Evolutionary conservation across 2,797 vertebrate genomes (phyloP).

Genomic region (Lophotriccus pileatus): DNA sequence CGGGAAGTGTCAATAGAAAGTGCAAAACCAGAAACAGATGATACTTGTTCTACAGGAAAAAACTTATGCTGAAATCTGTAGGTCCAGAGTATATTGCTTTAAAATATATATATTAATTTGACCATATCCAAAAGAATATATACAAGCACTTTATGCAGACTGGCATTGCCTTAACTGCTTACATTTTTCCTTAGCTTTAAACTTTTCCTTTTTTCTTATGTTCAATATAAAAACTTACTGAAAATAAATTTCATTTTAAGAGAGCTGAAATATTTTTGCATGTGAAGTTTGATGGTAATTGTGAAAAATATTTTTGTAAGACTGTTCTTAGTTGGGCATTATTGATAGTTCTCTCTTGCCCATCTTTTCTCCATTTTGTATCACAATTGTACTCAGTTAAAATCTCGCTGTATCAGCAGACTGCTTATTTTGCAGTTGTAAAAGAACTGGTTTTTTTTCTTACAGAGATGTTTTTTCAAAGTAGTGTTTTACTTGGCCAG

Average conservation of each 20-base stretch:
- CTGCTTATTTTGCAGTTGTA: neutral
- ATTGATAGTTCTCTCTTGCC: neutral
- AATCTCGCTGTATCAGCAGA: neutral
- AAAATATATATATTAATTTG: neutral
- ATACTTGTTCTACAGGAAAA: neutral
- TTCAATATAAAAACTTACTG: neutral
- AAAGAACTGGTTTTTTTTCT: neutral
- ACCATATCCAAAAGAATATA: neutral
- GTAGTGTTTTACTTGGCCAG: neutral
- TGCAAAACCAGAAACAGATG: neutral
- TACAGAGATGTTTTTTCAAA: neutral
- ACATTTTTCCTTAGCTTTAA: neutral
- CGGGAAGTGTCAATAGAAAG: neutral
- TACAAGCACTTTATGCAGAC: neutral
- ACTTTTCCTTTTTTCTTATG: neutral
- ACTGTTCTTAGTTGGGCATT: neutral
- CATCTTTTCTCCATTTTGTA: neutral
- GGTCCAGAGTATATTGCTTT: neutral
- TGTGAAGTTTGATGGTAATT: neutral
- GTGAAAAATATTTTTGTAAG: neutral
- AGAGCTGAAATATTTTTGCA: neutral
- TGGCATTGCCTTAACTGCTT: neutral
- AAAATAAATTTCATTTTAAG: neutral
- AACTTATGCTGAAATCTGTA: neutral
- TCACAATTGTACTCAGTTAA: neutral